Base-by-base conservation (phyloP, 2,113 vertebrate species). In the Oxygymnocypris stewartii region DNA sequence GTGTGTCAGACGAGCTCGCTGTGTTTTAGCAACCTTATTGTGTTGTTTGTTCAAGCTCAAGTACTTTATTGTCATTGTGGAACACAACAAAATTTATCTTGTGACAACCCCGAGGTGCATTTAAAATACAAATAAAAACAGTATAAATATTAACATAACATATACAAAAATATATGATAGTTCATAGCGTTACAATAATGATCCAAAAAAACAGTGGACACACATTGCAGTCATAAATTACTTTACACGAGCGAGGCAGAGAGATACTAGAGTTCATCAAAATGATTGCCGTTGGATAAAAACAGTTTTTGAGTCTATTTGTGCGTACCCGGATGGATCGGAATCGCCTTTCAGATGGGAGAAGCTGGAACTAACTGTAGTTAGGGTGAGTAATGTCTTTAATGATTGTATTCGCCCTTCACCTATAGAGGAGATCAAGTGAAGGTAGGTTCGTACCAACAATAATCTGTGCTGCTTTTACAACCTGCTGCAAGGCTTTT, bases 401-500 rank as follows among this genome's bases (percentile, higher is more conserved):
- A 10, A 65, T 28, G 12, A 28, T 65, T 18, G 18, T 59, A 5
- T 42, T 61, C 13, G 16, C 51, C 51, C 37, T 75, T 25, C 51
- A 75, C 37, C 54, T 81, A 8, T 67, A 61, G 69, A 51, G 59
- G 31, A 77, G 84, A 25, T 67, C 42, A 42, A 67, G 59, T 35
- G 25, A 63, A 51, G 84, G 59, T 18, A 51, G 59, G 16, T 85
- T 28, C 10, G 4, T 79, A 67, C 23, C 49, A 74, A 74, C 47
- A 81, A 57, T 44, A n/a, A 35, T 51, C 67, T 74, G 8, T 71
- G 79, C 79, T 49, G 25, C 35, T 86, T 81, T 86, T 35, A 63
- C 40, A 35, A 84, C 82, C 49, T 35, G 7, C 10, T 25, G 47
- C n/a, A 51, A 11, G 20, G 11, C 65, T 73, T 71, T 69, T 79